Percentiles rank a stretch among this genome's conserved stretches.
These are phyloP conservation scores for Monochamus saltuarius DNA, from an alignment of 1,140 invertebrate species.

Conservation along the genomic window DNA sequence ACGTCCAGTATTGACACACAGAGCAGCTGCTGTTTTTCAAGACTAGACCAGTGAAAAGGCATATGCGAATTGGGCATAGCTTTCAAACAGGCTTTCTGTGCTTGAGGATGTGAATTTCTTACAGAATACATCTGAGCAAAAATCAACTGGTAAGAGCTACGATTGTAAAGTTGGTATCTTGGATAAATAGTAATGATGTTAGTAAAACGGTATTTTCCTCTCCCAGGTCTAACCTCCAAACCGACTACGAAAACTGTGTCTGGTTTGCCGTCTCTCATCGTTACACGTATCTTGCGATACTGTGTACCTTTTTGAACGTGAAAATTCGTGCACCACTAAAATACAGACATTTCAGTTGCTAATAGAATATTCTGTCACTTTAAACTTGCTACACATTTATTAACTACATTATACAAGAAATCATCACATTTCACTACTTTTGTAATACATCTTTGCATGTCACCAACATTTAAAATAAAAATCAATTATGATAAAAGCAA, in stretches of 20 bases:
- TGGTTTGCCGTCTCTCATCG: slow-evolving; percentile 61
- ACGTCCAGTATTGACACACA: slow-evolving; percentile 79
- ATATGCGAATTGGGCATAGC: slow-evolving; percentile 85
- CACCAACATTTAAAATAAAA: too few species aligned
- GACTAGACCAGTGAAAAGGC: slow-evolving; percentile 92
- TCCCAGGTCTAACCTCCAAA: slow-evolving; percentile 82
- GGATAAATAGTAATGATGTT: slow-evolving; percentile 92
- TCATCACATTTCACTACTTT: too few species aligned
- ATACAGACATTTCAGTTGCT: slow-evolving; percentile 10
- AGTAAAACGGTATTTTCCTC: slow-evolving; percentile 85
- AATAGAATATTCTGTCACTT: not conserved
- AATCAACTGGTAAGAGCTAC: slow-evolving; percentile 77
- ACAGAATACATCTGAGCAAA: slow-evolving; percentile 77
- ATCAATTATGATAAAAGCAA: too few species aligned
- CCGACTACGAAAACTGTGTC: slow-evolving; percentile 79
- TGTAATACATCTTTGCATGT: too few species aligned
- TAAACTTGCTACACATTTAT: too few species aligned
- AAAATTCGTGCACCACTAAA: slow-evolving; percentile 47
- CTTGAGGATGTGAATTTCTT: slow-evolving; percentile 38
- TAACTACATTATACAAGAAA: too few species aligned
- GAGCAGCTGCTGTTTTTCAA: slow-evolving; percentile 84
- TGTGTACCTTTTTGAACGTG: slow-evolving; percentile 72
- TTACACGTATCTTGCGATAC: slow-evolving; percentile 62
- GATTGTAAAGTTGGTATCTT: slow-evolving; percentile 91
- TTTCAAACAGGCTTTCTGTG: slow-evolving; percentile 61